Conservation (phyloP, 2,797 vertebrate species). For the Galaxias olidus region DNA sequence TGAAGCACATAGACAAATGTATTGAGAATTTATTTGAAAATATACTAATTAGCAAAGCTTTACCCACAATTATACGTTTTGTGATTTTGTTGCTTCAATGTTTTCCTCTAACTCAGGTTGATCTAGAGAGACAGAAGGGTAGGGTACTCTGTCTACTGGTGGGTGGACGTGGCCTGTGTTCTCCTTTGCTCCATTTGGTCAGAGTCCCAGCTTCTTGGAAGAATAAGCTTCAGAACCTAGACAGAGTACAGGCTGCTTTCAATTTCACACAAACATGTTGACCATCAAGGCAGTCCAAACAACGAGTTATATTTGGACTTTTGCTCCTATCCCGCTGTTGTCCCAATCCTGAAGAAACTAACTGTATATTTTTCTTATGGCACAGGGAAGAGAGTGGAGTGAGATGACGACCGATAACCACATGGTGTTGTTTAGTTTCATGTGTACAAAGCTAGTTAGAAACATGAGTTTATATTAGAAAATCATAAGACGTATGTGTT, state of each 20-base stretch:
- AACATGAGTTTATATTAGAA: slow-evolving; percentile 22
- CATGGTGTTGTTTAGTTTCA: slow-evolving; percentile 29
- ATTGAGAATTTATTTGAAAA: too few relatives aligned
- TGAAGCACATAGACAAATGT: too few relatives aligned
- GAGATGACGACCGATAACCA: slow-evolving; percentile 8
- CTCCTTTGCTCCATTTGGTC: slow-evolving; percentile 1
- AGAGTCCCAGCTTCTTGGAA: slow-evolving; percentile 38
- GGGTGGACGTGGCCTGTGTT: slow-evolving; percentile 5
- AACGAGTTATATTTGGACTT: slow-evolving; percentile 24
- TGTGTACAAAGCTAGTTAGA: slow-evolving; percentile 31
- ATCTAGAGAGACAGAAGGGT: slow-evolving; percentile 21
- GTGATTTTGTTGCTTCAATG: background rate
- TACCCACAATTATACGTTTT: slow-evolving; percentile 21
- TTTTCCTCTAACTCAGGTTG: slow-evolving; percentile 44
- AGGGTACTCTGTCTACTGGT: slow-evolving; percentile 11
- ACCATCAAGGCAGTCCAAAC: slow-evolving; percentile 22
- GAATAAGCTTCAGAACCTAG: slow-evolving; percentile 40
- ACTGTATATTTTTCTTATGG: slow-evolving; percentile 17
- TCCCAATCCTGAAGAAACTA: slow-evolving; percentile 19
- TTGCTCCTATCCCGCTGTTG: background rate
- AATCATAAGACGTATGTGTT: slow-evolving; percentile 26
- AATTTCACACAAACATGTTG: slow-evolving; percentile 24
- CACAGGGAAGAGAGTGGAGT: slow-evolving; percentile 10
- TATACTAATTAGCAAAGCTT: slow-evolving; percentile 8
- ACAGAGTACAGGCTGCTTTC: slow-evolving; percentile 22